Evolutionary conservation across 2,113 vertebrate genomes (phyloP), one percentile per base, ranked within the genome.

Genomic region (Psophia crepitans): DNA sequence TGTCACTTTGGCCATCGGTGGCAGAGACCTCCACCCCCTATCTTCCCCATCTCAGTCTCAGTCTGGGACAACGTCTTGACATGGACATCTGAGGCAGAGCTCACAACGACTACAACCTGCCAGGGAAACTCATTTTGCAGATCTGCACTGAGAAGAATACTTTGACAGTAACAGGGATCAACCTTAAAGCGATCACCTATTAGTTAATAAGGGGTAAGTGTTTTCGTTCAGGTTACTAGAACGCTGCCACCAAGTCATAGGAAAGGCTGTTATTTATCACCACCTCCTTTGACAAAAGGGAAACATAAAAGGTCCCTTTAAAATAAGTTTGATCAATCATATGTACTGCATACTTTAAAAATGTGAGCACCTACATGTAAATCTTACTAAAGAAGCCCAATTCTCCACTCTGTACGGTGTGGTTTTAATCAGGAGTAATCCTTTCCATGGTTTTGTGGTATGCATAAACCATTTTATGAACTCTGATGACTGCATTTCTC

Each of bases 11-110:
- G 58, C 41, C 41, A 22, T 4, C 0, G 18, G 12, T 20, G 28
- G 80, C 37, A 33, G 48, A 64, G 17, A 35, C 14, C 44, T 33
- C 32, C 49, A 43, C 0, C 4, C 9, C 20, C 4, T 8, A 22
- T 12, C 19, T 14, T 41, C 37, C 0, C 0, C 11, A 14, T 5
- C 23, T 9, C 4, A 9, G 15, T 20, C 84, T 53, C 87, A 19
- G 18, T 15, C 48, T 5, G 23, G 51, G 61, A 66, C 5, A 1
- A 6, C 0, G 0, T 15, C 66, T 20, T 7, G 51, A 12, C 14
- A 41, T 8, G 22, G 63, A 41, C 30, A 14, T 9, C 23, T 58
- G 61, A 14, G 24, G 6, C 48, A 18, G 6, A 2, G 41, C 35
- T 84, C 58, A 16, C 39, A 57, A 24, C 28, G 44, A 3, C 33